phyloP scores from a whole-genome alignment of 1,140 invertebrate species.

The Idris sp. region DNA sequence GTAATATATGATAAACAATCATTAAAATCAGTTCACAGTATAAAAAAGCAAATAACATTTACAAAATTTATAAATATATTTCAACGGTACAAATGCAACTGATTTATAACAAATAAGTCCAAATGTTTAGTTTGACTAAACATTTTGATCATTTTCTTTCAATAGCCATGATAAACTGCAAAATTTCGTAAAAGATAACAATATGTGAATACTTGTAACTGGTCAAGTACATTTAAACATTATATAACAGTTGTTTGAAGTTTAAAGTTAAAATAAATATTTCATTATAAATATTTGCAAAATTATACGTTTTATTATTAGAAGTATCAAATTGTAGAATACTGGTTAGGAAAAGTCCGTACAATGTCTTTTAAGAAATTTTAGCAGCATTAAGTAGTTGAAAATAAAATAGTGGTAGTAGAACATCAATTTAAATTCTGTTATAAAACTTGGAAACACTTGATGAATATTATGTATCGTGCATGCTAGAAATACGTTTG shows the following conservation, averaged over 20 bases:
- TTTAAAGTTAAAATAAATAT: conserved; percentile 7
- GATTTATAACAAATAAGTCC: conserved; percentile 3
- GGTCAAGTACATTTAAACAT: no score
- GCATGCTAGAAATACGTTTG: conserved; percentile 9
- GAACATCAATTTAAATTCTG: conserved; percentile 18
- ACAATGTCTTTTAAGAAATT: conserved; percentile 36
- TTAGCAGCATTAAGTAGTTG: conserved; percentile 12
- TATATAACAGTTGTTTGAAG: conserved; percentile 10
- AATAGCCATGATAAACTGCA: conserved; percentile 22
- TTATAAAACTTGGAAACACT: conserved; percentile 28
- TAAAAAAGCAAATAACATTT: conserved; percentile 16
- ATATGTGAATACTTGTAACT: neutral
- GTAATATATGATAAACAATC: conserved; percentile 8
- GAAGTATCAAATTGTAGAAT: conserved; percentile 31
- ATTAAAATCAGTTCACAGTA: conserved; percentile 7
- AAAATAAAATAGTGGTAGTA: conserved; percentile 28
- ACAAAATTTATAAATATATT: conserved; percentile 17
- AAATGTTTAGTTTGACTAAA: conserved; percentile 34
- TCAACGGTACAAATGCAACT: conserved; percentile 8
- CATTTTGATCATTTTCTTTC: neutral
- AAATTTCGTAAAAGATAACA: conserved; percentile 39
- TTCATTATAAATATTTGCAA: conserved; percentile 24
- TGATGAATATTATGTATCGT: conserved; percentile 12
- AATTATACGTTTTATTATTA: conserved; percentile 11
- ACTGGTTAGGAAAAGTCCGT: conserved; percentile 11